These are phyloP conservation scores for Heteronetta atricapilla DNA, from an alignment of 2,113 vertebrate genomes.

Conservation along the genomic window DNA sequence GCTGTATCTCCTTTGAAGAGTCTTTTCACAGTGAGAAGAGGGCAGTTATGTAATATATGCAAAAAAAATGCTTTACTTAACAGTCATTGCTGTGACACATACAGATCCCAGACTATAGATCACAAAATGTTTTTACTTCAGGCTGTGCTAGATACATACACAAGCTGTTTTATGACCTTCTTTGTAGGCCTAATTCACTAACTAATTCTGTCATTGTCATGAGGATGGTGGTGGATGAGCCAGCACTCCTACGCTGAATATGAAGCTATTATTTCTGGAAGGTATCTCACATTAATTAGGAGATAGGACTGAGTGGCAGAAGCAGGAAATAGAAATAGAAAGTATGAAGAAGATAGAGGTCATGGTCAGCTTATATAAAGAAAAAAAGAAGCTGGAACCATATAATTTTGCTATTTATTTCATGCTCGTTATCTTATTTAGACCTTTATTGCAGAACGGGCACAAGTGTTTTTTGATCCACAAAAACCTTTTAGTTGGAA, in stretches of 20 bases:
- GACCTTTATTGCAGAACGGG: neutral
- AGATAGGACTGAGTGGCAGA: neutral
- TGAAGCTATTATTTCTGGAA: neutral
- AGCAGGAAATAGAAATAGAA: neutral
- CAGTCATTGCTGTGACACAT: neutral
- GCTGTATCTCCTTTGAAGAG: neutral
- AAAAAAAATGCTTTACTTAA: neutral
- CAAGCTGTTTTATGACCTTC: neutral
- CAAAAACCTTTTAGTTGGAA: neutral
- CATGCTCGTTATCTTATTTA: neutral
- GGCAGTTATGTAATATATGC: accelerated
- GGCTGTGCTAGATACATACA: neutral
- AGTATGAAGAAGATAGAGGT: neutral
- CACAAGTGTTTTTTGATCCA: neutral
- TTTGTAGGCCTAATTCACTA: neutral
- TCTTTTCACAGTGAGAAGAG: neutral
- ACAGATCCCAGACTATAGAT: neutral
- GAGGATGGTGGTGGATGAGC: neutral
- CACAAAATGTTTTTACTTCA: neutral
- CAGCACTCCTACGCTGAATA: neutral
- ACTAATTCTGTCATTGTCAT: neutral
- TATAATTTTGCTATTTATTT: neutral
- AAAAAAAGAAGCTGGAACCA: neutral
- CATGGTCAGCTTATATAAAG: neutral
- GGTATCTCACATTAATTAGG: neutral